A percentile compares a stretch with the other conserved stretches of the same genome.
phyloP scores from a whole-genome alignment of 2,797 vertebrate species.

The Mus spretus region DNA sequence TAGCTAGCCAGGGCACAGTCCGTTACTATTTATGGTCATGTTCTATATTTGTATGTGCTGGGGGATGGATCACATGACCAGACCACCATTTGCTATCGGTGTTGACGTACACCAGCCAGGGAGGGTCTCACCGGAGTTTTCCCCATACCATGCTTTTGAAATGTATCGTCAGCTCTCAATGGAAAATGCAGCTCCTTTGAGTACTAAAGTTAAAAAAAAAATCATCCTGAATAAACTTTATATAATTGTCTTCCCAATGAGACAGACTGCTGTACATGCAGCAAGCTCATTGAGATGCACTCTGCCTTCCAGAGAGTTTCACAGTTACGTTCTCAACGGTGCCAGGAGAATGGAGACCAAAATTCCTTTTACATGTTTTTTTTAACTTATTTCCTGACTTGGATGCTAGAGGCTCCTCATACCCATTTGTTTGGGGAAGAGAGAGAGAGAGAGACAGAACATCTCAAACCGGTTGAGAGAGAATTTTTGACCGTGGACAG shows the following conservation, averaged over 20 bases:
- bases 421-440: constrained; percentile 23
- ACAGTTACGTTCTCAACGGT: constrained; percentile 66
- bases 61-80: constrained; percentile 87
- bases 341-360: constrained; percentile 54
- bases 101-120: constrained; percentile 85
- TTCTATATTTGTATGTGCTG: constrained; percentile 98
- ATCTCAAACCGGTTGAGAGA: neutral
- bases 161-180: constrained; percentile 69
- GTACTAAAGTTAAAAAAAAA: constrained; percentile 30
- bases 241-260: constrained; percentile 55
- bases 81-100: constrained; percentile 89
- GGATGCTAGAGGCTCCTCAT: constrained; percentile 7
- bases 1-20: constrained; percentile 91
- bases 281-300: constrained; percentile 62
- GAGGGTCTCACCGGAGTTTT: constrained; percentile 75
- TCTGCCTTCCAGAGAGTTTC: constrained; percentile 73
- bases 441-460: neutral
- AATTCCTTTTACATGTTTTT: constrained; percentile 60
- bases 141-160: constrained; percentile 63
- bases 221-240: constrained; percentile 69
- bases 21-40: constrained; percentile 99
- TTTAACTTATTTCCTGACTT: constrained; percentile 48
- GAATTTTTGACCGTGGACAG: neutral
- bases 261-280: constrained; percentile 40
- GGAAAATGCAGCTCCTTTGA: constrained; percentile 69